Percentiles rank a stretch among this genome's conserved stretches.
phyloP scores from a whole-genome alignment of 2,797 vertebrate genomes.

The Crenichthys baileyi region DNA sequence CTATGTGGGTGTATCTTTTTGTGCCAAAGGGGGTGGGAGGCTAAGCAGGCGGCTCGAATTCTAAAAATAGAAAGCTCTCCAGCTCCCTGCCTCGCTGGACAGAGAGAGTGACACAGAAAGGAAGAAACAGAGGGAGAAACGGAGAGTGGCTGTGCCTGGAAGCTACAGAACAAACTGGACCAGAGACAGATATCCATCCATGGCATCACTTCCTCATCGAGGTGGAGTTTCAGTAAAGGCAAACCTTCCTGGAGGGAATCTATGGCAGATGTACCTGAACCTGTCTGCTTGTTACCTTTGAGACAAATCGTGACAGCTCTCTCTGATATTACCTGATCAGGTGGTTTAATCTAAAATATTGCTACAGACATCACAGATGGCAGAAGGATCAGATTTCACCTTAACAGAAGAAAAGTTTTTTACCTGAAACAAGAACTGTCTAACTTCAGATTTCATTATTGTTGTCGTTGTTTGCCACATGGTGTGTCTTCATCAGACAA shows the following conservation, averaged over 20 bases:
- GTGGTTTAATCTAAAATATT: not conserved
- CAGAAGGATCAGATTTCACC: not conserved
- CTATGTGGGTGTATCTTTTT: conserved; percentile 66
- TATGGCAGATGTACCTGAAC: conserved; percentile 5
- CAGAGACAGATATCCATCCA: conserved; percentile 50
- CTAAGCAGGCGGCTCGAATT: conserved; percentile 64
- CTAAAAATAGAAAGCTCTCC: conserved; percentile 81
- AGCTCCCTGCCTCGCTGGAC: conserved; percentile 61
- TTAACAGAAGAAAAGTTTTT: not conserved
- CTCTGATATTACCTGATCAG: not conserved
- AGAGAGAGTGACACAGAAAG: conserved; percentile 55
- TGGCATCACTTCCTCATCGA: conserved; percentile 51
- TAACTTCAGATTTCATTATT: too few relatives aligned
- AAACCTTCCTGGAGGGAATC: conserved; percentile 6
- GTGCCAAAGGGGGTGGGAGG: conserved; percentile 63
- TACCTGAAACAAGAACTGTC: not conserved
- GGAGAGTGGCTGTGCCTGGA: conserved; percentile 13
- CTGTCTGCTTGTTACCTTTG: not conserved
- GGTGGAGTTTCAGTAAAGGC: conserved; percentile 40
- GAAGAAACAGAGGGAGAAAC: conserved; percentile 42
- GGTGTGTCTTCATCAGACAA: not conserved
- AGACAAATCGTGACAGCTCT: not conserved
- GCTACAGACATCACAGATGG: not conserved
- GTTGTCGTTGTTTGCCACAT: not conserved
- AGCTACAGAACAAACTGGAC: conserved; percentile 37